Base-by-base conservation (phyloP, 2,113 vertebrate species). In the Progne subis region DNA sequence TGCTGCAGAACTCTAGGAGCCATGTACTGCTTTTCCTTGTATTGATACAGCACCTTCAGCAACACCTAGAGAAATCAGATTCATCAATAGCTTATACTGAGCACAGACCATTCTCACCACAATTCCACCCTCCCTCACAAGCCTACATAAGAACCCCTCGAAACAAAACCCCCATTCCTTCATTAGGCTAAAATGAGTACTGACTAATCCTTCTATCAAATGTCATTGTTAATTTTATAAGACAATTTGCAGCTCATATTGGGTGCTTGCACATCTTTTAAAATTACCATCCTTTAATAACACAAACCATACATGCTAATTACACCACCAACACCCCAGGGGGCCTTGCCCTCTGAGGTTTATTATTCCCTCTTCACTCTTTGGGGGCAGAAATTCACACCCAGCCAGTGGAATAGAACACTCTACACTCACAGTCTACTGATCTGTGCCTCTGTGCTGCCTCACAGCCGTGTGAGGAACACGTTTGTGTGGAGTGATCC, bases 1-100 rank as follows among this genome's bases (percentile, higher is more conserved):
- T 99, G 99, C 96, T 99, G 99, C 92, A 99, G 98, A 95, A 99
- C 99, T 97, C 99, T 98, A 82, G 99, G 99, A 97, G 99, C 99
- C 97, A 99, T 98, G 31, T 99, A 99, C 92, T 99, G 99, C 95
- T 99, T 99, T 96, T 99, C 99, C 96, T 99, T 99, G 97, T 99
- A 99, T 46, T 99, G 99, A 97, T 99, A 99, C 39, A 99, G 98
- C 76, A 99, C 99, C 98, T 99, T 99, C 97, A 99, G 97, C 97
- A 99, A 98, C 91, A 99, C 99, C 99, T 99, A 87, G 39, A 56
- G 82, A 94, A 91, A 96, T 18, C 12, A 96, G 31, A 80, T 28
- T 75, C 65, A 75, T 96, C 60, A 96, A 23, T 6, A 81, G 19
- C 24, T 92, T n/a, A n/a, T 12, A 47, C 10, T 44, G 55, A 74